Evolutionary conservation across 2,797 vertebrate species (phyloP), one percentile per base, ranked within the genome.

Genomic region (Spinus pinus): DNA sequence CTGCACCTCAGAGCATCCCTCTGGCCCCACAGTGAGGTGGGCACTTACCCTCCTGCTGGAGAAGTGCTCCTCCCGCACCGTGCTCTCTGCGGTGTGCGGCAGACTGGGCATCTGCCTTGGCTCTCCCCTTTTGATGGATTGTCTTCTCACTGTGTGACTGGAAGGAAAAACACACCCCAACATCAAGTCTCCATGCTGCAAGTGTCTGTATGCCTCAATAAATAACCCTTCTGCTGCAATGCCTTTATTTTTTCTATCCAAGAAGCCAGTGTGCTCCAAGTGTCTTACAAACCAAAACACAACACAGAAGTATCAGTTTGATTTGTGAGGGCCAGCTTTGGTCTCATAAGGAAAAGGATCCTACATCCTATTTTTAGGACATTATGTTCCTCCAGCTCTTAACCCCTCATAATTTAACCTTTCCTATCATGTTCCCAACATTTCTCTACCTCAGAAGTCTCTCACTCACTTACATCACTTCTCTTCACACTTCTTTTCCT

Each of bases 91-190:
- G 0, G 98, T 98, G 74, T 98, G 96, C 0, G 99, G 99, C n/a
- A 99, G 97, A 53, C 95, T 98, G 0, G 99, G 99, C 95, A 99
- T 99, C 89, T 98, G 90, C 33, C 98, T 95, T 3, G 90, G 98
- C 57, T 98, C 98, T 31, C 94, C 97, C 78, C 97, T 97, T 87
- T 97, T 97, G 67, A 98, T 97, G 24, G 98, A 98, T 80, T 98
- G 98, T 95, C 98, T 98, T 96, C 98, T 98, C 60, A 99, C 98
- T 0, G 99, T 99, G 97, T 99, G 99, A 64, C 99, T 99, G 94
- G n/a, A 91, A 94, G 77, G n/a, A 62, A 54, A 31, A 91, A 31
- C 56, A 92, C 77, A 53, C 24, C 58, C 51, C 12, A 1, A 2
- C 1, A 3, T 41, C 8, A 10, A 49, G 28, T 7, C 27, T 18